These are phyloP conservation scores for Metopolophium dirhodum DNA, from an alignment of 1,140 invertebrate genomes.

Conservation along the genomic window DNA sequence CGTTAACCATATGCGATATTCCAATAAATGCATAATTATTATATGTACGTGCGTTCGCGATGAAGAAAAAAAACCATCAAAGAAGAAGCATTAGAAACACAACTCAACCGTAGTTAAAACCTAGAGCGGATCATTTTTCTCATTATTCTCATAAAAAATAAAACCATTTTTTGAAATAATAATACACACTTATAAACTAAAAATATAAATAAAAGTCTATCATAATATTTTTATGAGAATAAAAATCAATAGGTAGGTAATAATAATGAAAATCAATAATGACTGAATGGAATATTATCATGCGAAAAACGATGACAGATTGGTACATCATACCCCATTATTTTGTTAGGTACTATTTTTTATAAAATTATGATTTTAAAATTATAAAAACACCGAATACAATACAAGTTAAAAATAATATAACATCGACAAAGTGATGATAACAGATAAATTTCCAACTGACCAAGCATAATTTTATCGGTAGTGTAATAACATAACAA, in stretches of 20 bases:
- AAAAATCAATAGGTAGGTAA: background rate
- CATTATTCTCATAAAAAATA: background rate
- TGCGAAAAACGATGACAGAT: background rate
- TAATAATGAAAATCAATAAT: conserved; percentile 4
- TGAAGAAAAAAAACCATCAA: background rate
- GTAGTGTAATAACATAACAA: background rate
- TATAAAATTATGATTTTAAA: background rate
- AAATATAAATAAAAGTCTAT: background rate
- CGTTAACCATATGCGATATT: background rate
- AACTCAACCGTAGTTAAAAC: background rate
- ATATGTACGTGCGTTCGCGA: background rate
- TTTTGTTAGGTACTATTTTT: background rate
- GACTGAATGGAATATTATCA: background rate
- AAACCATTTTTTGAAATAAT: background rate
- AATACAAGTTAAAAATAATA: background rate
- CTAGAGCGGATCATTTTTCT: background rate
- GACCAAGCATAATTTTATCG: background rate
- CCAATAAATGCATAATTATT: conserved; percentile 12
- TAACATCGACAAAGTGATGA: background rate
- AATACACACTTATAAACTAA: background rate
- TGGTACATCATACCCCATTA: background rate
- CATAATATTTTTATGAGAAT: background rate
- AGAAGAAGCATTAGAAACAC: background rate
- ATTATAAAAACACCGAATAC: background rate
- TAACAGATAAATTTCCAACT: conserved; percentile 7